These are phyloP conservation scores for Pangasianodon hypophthalmus DNA, from an alignment of 2,113 vertebrate genomes.

Conservation along the genomic window DNA sequence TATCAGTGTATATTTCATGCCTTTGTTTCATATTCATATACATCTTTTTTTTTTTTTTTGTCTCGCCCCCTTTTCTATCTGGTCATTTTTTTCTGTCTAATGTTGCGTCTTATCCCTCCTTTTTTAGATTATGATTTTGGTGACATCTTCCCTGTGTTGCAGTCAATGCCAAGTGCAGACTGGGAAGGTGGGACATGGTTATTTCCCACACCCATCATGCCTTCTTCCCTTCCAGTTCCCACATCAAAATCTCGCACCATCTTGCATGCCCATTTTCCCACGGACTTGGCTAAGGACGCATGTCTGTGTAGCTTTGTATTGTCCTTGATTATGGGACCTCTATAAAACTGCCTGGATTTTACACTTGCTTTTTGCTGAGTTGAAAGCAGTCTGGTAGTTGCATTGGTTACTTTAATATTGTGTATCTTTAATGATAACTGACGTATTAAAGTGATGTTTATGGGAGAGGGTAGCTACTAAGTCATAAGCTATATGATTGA, in stretches of 20 bases:
- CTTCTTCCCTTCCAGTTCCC: constrained; percentile 55
- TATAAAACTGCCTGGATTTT: not conserved
- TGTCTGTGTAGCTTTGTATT: constrained; percentile 36
- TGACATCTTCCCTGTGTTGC: constrained; percentile 98
- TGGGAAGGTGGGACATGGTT: constrained; percentile 98
- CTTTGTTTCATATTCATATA: constrained; percentile 27
- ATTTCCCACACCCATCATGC: constrained; percentile 61
- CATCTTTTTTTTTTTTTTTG: constrained; percentile 14
- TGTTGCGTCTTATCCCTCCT: constrained; percentile 85
- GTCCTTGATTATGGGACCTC: not conserved
- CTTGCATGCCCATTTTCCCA: constrained; percentile 74
- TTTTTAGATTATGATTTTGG: constrained; percentile 99
- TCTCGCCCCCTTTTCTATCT: constrained; percentile 55
- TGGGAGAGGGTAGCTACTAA: not conserved
- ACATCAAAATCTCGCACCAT: constrained; percentile 66
- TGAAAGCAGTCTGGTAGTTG: not conserved
- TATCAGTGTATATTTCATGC: constrained; percentile 31
- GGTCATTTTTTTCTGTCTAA: constrained; percentile 71
- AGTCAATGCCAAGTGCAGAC: constrained; percentile 96
- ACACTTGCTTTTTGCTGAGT: not conserved
- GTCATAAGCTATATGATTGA: not conserved
- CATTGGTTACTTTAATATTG: not conserved
- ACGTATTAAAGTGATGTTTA: not conserved
- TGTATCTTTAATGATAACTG: not conserved
- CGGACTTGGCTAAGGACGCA: constrained; percentile 55